Base-by-base conservation (phyloP, 2,797 vertebrate genomes). In the Odontamblyopus rebecca region DNA sequence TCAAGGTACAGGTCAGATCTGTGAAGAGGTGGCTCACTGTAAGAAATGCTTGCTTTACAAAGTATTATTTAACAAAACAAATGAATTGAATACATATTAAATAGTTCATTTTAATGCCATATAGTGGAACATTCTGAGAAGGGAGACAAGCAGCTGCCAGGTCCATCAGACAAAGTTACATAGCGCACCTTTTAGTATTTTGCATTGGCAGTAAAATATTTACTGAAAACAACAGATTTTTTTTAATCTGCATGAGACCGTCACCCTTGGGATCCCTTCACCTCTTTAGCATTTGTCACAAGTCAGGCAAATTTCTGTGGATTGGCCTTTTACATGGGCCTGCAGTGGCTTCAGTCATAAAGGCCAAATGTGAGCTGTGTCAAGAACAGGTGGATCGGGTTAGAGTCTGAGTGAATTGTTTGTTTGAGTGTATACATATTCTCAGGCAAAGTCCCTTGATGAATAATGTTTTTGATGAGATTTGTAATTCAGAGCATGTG, bases 251-350 rank as follows among this genome's bases (percentile, higher is more conserved):
- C 27, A 5, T 30, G 29, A 4, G 61, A 48, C 66, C 15, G 15
- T 60, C 57, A 60, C 57, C 57, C 27, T 60, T 23, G 12, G 57
- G 13, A 60, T 27, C 29, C 57, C 13, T 75, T 57, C 26, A 70
- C 35, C 67, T 32, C 60, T 53, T 29, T 80, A 74, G 32, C 74
- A 80, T 84, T 80, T 86, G 44, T 27, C 59, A 23, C 67, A 62
- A 69, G 50, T 50, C 41, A 48, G 67, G 51, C 69, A 78, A 5
- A 56, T 19, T 71, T 61, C 3, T 68, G 69, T 61, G 29, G 29
- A 64, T 7, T 69, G 79, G 69, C 65, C 78, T 83, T 48, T 81
- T 84, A 63, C 66, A 53, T 50, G 67, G 23, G 53, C 60, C 4
- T 41, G 53, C 57, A 67, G 64, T 73, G 69, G 72, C 71, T 48